Percentiles rank a stretch among this genome's conserved stretches.
Evolutionary conservation across 2,888 invertebrate species (phyloP).

Genomic region (Epinotia nisella): DNA sequence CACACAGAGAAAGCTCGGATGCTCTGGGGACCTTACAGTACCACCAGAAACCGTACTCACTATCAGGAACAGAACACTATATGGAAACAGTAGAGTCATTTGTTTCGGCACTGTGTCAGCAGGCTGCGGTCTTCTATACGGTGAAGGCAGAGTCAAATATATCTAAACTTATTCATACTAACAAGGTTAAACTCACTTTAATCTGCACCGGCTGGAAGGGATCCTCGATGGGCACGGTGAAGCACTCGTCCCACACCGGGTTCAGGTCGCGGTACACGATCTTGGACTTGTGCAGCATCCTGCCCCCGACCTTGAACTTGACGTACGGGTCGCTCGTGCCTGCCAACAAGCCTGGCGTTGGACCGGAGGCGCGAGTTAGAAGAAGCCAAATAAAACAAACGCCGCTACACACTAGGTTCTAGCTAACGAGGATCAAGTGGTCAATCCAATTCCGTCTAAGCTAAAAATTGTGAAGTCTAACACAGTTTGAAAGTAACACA

Average conservation of each 20-base stretch:
- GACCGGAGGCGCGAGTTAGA: slow-evolving; percentile 75
- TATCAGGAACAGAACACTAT: no score
- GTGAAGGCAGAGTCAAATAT: no score
- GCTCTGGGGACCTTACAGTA: no score
- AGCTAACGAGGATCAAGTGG: background rate
- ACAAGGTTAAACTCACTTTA: slow-evolving; percentile 85
- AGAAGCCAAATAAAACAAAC: slow-evolving; percentile 69
- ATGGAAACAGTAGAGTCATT: no score
- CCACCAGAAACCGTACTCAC: no score
- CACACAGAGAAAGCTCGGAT: no score
- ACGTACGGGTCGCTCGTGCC: slow-evolving; percentile 99
- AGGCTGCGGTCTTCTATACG: no score
- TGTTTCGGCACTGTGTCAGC: no score
- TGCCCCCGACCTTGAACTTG: slow-evolving; percentile 95
- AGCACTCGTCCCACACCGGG: slow-evolving; percentile 99
- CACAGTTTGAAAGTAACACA: background rate
- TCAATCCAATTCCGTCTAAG: background rate
- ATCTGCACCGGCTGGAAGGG: slow-evolving; percentile 93
- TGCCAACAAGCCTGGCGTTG: slow-evolving; percentile 85
- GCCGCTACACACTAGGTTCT: slow-evolving; percentile 28
- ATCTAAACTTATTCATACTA: background rate
- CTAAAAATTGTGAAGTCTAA: background rate
- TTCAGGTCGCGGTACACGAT: slow-evolving; percentile 97
- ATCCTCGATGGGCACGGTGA: slow-evolving; percentile 96
- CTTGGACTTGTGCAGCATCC: slow-evolving; percentile 96